phyloP scores from a whole-genome alignment of 2,888 invertebrate genomes.

The Pyralis farinalis region DNA sequence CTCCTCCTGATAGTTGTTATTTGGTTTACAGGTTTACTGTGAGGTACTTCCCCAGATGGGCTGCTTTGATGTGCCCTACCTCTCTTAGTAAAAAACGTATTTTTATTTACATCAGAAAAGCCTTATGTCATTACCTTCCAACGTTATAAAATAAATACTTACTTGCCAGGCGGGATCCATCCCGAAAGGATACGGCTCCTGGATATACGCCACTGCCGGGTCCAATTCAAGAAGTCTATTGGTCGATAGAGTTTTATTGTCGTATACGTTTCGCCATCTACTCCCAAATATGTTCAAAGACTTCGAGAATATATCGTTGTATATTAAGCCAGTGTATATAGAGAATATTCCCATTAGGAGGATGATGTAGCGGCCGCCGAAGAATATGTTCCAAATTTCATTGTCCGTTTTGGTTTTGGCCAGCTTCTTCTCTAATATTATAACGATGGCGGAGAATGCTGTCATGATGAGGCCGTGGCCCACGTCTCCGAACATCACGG shows the following conservation, averaged over 20 bases:
- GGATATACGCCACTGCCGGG: constrained; percentile 60
- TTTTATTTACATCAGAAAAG: too few species aligned
- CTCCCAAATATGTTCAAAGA: constrained; percentile 86
- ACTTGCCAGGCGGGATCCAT: constrained; percentile 88
- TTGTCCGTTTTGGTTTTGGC: constrained; percentile 69
- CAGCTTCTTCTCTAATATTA: constrained; percentile 82
- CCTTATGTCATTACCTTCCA: too few species aligned
- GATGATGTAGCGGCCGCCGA: constrained; percentile 87
- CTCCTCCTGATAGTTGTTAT: too few species aligned
- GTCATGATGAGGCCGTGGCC: constrained; percentile 87
- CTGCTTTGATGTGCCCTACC: too few species aligned
- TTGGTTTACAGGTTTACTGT: too few species aligned
- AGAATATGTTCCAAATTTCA: constrained; percentile 87
- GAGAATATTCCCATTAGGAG: constrained; percentile 88
- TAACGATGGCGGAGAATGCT: constrained; percentile 82
- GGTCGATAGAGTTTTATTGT: constrained; percentile 42
- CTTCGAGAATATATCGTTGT: constrained; percentile 88
- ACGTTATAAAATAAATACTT: too few species aligned
- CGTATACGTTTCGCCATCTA: constrained; percentile 78
- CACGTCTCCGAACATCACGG: constrained; percentile 89
- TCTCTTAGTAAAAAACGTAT: too few species aligned
- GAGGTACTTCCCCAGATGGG: too few species aligned
- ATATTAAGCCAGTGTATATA: constrained; percentile 87
- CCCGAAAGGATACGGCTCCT: constrained; percentile 84
- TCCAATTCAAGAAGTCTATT: constrained; percentile 59